Evolutionary conservation across 2,113 vertebrate genomes (phyloP).

Genomic region (Pheucticus melanocephalus): DNA sequence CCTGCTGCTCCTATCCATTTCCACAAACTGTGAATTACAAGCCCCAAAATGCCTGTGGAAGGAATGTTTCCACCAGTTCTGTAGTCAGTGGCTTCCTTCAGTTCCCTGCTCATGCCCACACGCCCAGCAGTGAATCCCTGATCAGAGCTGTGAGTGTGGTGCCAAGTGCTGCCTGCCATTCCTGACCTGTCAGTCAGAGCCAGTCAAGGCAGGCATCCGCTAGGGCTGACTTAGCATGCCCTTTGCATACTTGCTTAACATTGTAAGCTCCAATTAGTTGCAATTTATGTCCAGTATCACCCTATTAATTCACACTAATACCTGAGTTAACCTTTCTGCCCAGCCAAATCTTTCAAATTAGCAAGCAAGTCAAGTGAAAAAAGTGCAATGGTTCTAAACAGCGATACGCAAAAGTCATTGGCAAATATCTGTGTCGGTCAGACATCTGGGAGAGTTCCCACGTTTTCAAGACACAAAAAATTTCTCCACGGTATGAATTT

Average conservation of each 20-base stretch:
- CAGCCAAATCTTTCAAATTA: neutral
- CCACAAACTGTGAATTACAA: neutral
- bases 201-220: neutral
- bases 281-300: slow-evolving; percentile 10
- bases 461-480: neutral
- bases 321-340: neutral
- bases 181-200: neutral
- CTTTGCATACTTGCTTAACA: slow-evolving; percentile 18
- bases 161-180: neutral
- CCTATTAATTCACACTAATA: neutral
- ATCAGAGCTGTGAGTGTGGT: neutral
- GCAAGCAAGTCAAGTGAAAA: neutral
- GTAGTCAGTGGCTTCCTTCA: neutral
- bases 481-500: neutral
- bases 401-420: rapidly evolving
- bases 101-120: neutral
- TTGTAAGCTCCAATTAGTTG: slow-evolving; percentile 35
- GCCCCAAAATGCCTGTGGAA: neutral
- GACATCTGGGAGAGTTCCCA: neutral
- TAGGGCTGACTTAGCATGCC: neutral
- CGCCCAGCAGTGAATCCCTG: neutral
- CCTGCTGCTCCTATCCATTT: neutral
- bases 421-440: neutral
- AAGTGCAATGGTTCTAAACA: neutral
- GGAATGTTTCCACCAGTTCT: neutral